These are phyloP conservation scores for Actinostola sp. DNA, from an alignment of 92 coral and sea anemone genomes.

Conservation along the genomic window DNA sequence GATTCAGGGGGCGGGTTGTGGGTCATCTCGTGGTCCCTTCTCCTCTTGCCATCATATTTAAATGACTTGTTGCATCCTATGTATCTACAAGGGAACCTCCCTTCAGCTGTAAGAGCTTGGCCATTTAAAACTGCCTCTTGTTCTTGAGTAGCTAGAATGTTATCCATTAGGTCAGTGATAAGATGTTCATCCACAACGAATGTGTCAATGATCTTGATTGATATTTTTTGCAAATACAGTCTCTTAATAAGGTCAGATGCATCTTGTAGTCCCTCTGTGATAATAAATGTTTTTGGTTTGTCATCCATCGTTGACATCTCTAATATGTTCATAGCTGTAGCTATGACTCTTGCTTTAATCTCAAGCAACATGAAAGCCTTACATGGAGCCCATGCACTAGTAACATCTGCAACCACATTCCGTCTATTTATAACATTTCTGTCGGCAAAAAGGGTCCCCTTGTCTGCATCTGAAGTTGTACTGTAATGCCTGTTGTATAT, in stretches of 20 bases:
- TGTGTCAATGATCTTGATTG: slow-evolving; percentile 37
- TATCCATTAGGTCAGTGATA: slow-evolving; percentile 30
- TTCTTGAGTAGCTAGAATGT: slow-evolving; percentile 44
- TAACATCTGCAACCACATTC: slow-evolving; percentile 56
- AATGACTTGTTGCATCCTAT: slow-evolving; percentile 62
- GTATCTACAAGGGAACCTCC: slow-evolving; percentile 66
- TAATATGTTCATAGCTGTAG: slow-evolving; percentile 47
- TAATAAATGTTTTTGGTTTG: slow-evolving; percentile 26
- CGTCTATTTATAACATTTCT: slow-evolving; percentile 59
- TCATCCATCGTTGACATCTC: slow-evolving; percentile 42
- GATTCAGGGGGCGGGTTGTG: slow-evolving; percentile 57
- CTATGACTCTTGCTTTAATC: slow-evolving; percentile 50
- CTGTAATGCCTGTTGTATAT: slow-evolving; percentile 55
- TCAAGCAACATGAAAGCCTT: slow-evolving; percentile 53
- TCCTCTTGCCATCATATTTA: slow-evolving; percentile 61
- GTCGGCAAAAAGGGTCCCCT: slow-evolving; percentile 56
- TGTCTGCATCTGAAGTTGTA: slow-evolving; percentile 52
- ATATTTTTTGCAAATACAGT: slow-evolving; percentile 35
- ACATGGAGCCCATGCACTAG: slow-evolving; percentile 52
- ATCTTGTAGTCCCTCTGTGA: slow-evolving; percentile 29
- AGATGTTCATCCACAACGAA: slow-evolving; percentile 44
- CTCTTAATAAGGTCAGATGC: slow-evolving; percentile 40
- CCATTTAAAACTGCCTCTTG: slow-evolving; percentile 32
- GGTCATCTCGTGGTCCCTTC: slow-evolving; percentile 52
- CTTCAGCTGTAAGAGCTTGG: slow-evolving; percentile 56